These are phyloP conservation scores for Dendrophyllia cribrosa DNA, from an alignment of 64 coral and sea anemone genomes.

Conservation along the genomic window DNA sequence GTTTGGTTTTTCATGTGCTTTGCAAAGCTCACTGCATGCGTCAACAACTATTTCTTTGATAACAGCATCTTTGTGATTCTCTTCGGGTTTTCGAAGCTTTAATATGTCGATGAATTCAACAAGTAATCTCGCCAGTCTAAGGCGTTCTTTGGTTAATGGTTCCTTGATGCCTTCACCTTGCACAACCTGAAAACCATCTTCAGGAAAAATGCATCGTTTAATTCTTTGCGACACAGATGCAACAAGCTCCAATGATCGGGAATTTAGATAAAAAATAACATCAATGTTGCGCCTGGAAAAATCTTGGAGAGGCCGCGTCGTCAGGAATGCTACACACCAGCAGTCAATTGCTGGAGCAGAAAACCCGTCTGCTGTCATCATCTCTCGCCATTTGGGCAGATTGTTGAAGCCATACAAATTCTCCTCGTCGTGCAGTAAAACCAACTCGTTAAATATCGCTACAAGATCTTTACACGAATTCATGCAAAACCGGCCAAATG, in stretches of 20 bases:
- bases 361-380: conserved; percentile 30
- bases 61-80: not conserved
- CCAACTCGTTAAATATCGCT: not conserved
- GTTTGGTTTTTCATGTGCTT: not conserved
- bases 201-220: conserved; percentile 16
- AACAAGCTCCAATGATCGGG: not conserved
- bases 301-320: not conserved
- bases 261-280: conserved; percentile 27
- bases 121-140: conserved; percentile 32
- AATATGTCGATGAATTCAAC: conserved; percentile 34
- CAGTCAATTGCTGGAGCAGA: not conserved
- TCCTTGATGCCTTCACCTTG: not conserved
- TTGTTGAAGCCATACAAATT: not conserved
- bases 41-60: conserved; percentile 7
- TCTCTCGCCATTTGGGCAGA: conserved; percentile 32
- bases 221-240: not conserved
- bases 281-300: conserved; percentile 34
- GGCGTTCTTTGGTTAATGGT: not conserved
- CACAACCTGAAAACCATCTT: not conserved
- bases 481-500: not conserved
- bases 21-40: conserved; percentile 17
- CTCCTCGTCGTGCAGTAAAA: not conserved
- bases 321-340: conserved; percentile 45
- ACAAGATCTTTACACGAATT: not conserved
- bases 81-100: not conserved